phyloP scores from a whole-genome alignment of 2,888 invertebrate genomes.

The Scaptomyza polygonia region DNA sequence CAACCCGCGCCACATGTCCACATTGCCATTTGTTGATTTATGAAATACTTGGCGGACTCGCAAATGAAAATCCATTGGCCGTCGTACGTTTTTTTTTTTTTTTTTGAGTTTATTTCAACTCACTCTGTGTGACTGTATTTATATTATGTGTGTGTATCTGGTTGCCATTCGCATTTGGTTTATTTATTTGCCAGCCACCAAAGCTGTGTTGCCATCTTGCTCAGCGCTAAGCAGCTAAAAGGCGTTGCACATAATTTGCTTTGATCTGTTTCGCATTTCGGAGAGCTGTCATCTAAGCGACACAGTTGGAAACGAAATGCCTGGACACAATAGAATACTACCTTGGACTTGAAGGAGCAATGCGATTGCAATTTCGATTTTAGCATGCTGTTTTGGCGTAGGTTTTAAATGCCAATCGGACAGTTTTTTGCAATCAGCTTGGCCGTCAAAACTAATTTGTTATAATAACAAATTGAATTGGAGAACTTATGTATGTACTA shows the following conservation, averaged over 20 bases:
- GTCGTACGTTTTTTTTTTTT: conserved; percentile 49
- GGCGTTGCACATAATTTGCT: conserved; percentile 80
- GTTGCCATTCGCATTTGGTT: conserved; percentile 41
- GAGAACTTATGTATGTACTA: neutral
- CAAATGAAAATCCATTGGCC: conserved; percentile 74
- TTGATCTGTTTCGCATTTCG: conserved; percentile 78
- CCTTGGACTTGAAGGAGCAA: conserved; percentile 1
- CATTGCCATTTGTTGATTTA: conserved; percentile 72
- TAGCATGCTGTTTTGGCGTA: conserved; percentile 68
- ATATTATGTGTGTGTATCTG: conserved; percentile 20
- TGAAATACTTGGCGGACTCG: conserved; percentile 70
- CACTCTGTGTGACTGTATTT: conserved; percentile 5
- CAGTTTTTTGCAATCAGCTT: conserved; percentile 76
- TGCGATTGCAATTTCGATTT: conserved; percentile 18
- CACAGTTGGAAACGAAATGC: conserved; percentile 27
- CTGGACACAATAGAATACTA: conserved; percentile 61
- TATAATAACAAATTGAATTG: conserved; percentile 72
- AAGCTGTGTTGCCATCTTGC: conserved; percentile 18
- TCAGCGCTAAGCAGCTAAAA: conserved; percentile 72
- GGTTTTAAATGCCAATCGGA: conserved; percentile 73
- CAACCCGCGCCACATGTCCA: conserved; percentile 19
- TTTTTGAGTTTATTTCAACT: conserved; percentile 35
- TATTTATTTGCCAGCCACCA: conserved; percentile 24
- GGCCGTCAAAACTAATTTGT: conserved; percentile 77
- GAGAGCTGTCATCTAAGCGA: conserved; percentile 67